Base-by-base conservation (phyloP, 1,140 invertebrate genomes). In the Solen grandis region DNA sequence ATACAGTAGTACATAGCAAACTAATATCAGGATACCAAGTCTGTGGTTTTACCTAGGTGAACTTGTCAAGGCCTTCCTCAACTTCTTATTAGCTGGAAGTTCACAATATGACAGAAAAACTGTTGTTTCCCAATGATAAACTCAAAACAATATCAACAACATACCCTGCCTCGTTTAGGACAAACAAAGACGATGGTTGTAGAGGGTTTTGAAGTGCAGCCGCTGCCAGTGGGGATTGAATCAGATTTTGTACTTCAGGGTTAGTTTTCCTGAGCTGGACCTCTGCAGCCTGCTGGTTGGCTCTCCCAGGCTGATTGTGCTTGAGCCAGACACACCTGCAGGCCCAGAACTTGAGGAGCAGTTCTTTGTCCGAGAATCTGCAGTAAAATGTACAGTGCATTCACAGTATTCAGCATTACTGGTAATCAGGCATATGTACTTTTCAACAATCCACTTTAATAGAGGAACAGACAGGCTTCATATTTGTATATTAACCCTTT, bases 171-270 rank as follows among this genome's bases (percentile, higher is more conserved):
- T 54, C 84, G 60, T 27, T 86, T 62, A 22, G 90, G 90, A 84
- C 90, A 91, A 1, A 84, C 74, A 59, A 91, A 89, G 8, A 70
- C 82, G 22, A 91, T 86, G 14, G 82, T 86, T 19, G 90, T 91
- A 1, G 78, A 57, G 2, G 90, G 87, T 10, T 73, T 69, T 29
- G 70, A 57, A 27, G 84, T 75, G 80, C 89, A 91, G 10, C 81
- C 80, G 80, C 89, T 90, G 10, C 79, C 78, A 25, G 63, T 31
- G 54, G 85, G 75, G n/a, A 62, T 84, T 14, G 54, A n/a, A 16
- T 79, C 35, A 1, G 82, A 73, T 1, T 25, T 22, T 79, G 19
- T 86, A 89, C 13, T 68, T 50, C 57, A 87, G 31, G n/a, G 81
- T 75, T 27, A 85, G 69, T 19, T 84, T 81, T 1, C 86, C 86